These are phyloP conservation scores for Spilogale gracilis DNA, from an alignment of 2,113 vertebrate species.

Conservation along the genomic window DNA sequence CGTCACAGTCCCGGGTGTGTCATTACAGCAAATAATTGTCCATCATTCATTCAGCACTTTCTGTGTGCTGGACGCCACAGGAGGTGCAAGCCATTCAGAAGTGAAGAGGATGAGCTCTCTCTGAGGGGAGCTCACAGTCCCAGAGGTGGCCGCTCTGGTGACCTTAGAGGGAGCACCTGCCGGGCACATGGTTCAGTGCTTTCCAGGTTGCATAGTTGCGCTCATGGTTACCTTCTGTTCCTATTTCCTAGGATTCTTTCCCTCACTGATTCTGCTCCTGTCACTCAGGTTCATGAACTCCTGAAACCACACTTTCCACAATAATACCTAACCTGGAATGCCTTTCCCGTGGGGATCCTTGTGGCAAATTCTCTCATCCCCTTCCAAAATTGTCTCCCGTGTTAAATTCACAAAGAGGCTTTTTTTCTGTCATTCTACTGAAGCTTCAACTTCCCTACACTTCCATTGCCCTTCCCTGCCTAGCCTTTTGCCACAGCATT, in stretches of 20 bases:
- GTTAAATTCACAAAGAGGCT: not conserved
- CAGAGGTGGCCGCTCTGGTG: not conserved
- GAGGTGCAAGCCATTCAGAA: not conserved
- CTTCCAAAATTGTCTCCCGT: not conserved
- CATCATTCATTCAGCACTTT: constrained; percentile 24
- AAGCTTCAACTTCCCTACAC: not conserved
- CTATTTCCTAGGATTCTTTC: not conserved
- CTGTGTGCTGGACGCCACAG: not conserved
- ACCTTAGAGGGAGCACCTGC: not conserved
- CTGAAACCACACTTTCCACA: not conserved
- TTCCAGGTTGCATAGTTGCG: not conserved
- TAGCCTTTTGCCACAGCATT: not conserved
- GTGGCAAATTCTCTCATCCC: not conserved
- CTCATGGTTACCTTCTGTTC: not conserved
- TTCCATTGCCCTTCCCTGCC: not conserved
- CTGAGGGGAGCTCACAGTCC: not conserved
- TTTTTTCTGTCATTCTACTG: not conserved
- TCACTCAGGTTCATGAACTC: not conserved
- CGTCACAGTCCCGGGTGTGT: not conserved
- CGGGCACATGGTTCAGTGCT: not conserved
- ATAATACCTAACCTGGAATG: not conserved
- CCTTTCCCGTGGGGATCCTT: not conserved
- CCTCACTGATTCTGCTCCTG: not conserved
- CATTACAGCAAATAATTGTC: constrained; percentile 65
- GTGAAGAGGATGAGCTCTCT: not conserved